phyloP scores from a whole-genome alignment of 2,797 vertebrate species.

The Chiloscyllium punctatum region DNA sequence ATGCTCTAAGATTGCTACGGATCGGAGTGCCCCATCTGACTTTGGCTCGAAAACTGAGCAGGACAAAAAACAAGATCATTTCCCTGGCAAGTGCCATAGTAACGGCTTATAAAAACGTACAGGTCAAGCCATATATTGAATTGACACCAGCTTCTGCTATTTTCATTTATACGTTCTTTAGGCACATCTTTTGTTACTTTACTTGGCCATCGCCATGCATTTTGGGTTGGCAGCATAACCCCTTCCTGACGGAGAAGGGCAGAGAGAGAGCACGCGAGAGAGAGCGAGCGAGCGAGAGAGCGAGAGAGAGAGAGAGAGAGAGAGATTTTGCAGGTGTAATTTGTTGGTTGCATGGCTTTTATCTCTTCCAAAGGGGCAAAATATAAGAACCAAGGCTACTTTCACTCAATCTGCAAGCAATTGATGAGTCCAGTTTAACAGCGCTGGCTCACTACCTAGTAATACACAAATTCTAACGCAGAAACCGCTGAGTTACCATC shows the following conservation, averaged over 20 bases:
- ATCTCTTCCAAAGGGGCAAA: neutral
- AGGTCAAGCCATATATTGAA: neutral
- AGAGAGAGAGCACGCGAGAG: too few relatives aligned
- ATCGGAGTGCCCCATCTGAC: neutral
- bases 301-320: too few relatives aligned
- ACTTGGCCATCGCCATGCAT: too few relatives aligned
- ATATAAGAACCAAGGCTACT: neutral
- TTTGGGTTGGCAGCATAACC: too few relatives aligned
- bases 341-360: neutral
- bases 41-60: neutral
- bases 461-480: neutral
- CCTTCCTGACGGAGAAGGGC: too few relatives aligned
- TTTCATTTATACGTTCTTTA: neutral
- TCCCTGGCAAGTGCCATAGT: too few relatives aligned
- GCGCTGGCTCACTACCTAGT: neutral
- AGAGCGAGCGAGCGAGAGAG: too few relatives aligned
- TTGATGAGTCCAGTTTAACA: neutral
- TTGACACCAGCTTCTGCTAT: neutral
- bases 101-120: neutral
- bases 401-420: slow-evolving; percentile 4
- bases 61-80: neutral
- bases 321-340: neutral
- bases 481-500: neutral
- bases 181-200: too few relatives aligned
- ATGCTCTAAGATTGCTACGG: neutral